Percentiles rank a stretch among this genome's conserved stretches.
These are phyloP conservation scores for Erannis defoliaria DNA, from an alignment of 2,888 invertebrate genomes.

Conservation along the genomic window DNA sequence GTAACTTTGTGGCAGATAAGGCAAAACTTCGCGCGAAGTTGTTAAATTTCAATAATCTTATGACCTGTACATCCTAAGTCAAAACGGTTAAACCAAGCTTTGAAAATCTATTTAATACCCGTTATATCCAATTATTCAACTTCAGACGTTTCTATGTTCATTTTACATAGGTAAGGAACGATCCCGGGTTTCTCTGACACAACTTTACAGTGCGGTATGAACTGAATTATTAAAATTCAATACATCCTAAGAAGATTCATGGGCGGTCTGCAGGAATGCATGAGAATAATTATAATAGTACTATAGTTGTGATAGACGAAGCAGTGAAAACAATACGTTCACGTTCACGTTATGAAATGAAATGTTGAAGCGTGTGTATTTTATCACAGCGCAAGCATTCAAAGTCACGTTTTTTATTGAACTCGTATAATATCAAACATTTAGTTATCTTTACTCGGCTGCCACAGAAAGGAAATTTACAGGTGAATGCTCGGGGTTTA, in stretches of 20 bases:
- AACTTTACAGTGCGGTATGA: slow-evolving; percentile 11
- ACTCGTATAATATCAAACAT: no score
- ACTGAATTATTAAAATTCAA: slow-evolving; percentile 44
- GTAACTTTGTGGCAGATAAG: neutral
- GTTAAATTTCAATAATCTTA: slow-evolving; percentile 1
- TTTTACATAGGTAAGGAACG: slow-evolving; percentile 12
- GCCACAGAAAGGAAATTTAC: no score
- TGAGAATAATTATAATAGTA: neutral
- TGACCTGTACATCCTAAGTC: neutral
- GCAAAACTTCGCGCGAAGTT: neutral
- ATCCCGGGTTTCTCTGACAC: slow-evolving; percentile 1
- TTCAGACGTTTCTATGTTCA: slow-evolving; percentile 4
- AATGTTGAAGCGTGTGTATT: slow-evolving; percentile 1
- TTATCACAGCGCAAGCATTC: neutral
- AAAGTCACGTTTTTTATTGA: neutral
- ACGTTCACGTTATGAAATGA: neutral
- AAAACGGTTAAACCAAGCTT: slow-evolving; percentile 3
- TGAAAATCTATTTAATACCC: slow-evolving; percentile 1
- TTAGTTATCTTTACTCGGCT: no score
- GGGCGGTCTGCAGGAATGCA: slow-evolving; percentile 2
- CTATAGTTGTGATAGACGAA: neutral
- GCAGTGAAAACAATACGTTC: slow-evolving; percentile 5
- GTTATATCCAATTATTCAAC: slow-evolving; percentile 24
- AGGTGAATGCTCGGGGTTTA: no score
- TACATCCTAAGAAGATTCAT: slow-evolving; percentile 20